These are phyloP conservation scores for Apis dorsata DNA, from an alignment of 1,140 invertebrate genomes.

Conservation along the genomic window DNA sequence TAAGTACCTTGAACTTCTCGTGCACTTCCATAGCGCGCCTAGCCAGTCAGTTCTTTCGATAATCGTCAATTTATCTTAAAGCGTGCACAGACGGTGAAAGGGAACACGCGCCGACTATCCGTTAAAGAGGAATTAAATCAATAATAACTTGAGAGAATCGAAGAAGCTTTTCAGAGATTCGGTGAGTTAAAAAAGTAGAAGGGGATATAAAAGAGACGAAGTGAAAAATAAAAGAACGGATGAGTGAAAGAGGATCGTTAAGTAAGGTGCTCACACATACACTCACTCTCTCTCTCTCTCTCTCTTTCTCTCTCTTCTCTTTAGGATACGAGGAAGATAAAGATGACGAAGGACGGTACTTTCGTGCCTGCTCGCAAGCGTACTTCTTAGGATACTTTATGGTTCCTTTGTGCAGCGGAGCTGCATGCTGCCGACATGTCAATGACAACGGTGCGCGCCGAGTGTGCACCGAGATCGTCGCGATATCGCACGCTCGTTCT, in stretches of 20 bases:
- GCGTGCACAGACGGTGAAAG: constrained; percentile 22
- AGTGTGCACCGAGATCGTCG: constrained; percentile 48
- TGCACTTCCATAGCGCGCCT: constrained; percentile 46
- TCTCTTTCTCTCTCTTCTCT: neutral
- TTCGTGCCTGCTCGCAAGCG: constrained; percentile 57
- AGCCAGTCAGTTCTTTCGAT: constrained; percentile 51
- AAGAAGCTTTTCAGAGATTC: neutral
- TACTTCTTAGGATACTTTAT: constrained; percentile 65
- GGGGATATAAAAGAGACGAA: neutral
- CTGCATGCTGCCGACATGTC: constrained; percentile 53
- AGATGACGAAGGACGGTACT: constrained; percentile 57
- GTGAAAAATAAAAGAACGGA: neutral
- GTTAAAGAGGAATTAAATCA: constrained; percentile 50
- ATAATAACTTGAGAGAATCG: constrained; percentile 41
- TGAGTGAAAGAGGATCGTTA: constrained; percentile 29
- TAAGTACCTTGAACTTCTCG: constrained; percentile 50
- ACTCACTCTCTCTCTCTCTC: neutral
- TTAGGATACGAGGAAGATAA: constrained; percentile 42
- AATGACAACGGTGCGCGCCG: constrained; percentile 47
- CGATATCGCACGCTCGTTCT: constrained; percentile 49
- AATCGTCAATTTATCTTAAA: constrained; percentile 64
- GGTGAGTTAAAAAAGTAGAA: neutral
- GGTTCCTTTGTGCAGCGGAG: constrained; percentile 60
- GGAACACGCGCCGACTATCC: constrained; percentile 31
- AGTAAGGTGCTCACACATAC: neutral